Evolutionary conservation across 2,888 invertebrate species (phyloP).

Genomic region (Oligia fasciuncula): DNA sequence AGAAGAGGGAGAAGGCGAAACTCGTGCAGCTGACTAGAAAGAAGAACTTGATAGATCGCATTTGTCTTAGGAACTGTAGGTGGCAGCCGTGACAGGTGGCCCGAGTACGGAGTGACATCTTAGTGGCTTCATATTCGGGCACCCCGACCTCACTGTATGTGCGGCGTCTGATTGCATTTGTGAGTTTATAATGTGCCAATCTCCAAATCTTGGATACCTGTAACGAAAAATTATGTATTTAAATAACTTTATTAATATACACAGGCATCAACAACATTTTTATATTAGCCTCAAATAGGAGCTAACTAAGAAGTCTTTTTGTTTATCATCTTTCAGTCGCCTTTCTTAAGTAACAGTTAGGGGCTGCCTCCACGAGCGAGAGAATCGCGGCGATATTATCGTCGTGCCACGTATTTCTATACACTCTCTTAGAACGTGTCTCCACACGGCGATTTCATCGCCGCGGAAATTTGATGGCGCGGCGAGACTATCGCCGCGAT

Average conservation of each 20-base stretch:
- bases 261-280: neutral
- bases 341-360: neutral
- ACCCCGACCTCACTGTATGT: constrained; percentile 10
- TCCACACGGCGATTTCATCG: too few species aligned
- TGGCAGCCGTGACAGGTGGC: constrained; percentile 57
- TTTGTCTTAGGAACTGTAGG: constrained; percentile 67
- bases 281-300: neutral
- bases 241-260: neutral
- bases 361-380: too few species aligned
- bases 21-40: constrained; percentile 73
- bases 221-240: constrained; percentile 29
- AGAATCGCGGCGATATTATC: too few species aligned
- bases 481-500: too few species aligned
- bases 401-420: too few species aligned
- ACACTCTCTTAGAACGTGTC: too few species aligned
- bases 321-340: neutral
- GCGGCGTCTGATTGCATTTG: constrained; percentile 55
- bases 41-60: constrained; percentile 72
- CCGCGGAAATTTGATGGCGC: too few species aligned
- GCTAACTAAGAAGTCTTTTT: neutral
- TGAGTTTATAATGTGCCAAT: constrained; percentile 7
- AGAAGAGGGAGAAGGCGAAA: constrained; percentile 73
- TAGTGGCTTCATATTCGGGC: constrained; percentile 72
- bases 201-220: constrained; percentile 36
- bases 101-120: constrained; percentile 67